These are phyloP conservation scores for Drosophila asahinai DNA, from an alignment of 1,140 invertebrate species.

Conservation along the genomic window DNA sequence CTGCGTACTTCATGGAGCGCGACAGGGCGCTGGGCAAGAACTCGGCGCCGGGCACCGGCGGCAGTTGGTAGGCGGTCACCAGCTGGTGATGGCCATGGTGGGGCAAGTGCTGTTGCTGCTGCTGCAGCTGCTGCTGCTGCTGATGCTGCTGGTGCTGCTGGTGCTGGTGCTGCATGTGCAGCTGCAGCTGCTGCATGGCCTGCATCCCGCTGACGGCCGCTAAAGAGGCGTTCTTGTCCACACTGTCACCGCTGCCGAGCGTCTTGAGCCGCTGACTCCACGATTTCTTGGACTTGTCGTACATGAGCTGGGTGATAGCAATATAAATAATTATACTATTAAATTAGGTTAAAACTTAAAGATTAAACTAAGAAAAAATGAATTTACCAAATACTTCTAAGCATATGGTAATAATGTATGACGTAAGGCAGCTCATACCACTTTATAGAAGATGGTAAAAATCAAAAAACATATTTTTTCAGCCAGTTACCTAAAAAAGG, in stretches of 20 bases:
- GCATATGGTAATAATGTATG: too few relatives aligned
- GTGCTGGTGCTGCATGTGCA: conserved; percentile 64
- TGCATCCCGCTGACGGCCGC: conserved; percentile 67
- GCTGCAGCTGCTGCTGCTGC: conserved; percentile 48
- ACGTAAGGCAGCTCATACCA: too few relatives aligned
- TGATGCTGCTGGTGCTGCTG: conserved; percentile 46
- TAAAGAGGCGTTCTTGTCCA: conserved; percentile 58
- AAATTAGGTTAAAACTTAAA: not conserved
- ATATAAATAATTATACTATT: conserved; percentile 3
- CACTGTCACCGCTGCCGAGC: conserved; percentile 81
- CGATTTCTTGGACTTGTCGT: conserved; percentile 86
- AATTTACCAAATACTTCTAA: not conserved
- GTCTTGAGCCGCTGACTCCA: conserved; percentile 85
- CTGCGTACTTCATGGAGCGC: conserved; percentile 93
- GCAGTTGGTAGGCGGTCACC: conserved; percentile 61
- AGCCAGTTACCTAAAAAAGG: not conserved
- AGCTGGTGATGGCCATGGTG: conserved; percentile 61
- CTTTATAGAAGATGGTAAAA: too few relatives aligned
- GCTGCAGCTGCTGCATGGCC: conserved; percentile 71
- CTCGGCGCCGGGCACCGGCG: conserved; percentile 63
- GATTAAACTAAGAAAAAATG: not conserved
- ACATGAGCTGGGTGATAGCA: conserved; percentile 67
- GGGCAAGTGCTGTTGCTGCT: conserved; percentile 58
- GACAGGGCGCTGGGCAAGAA: conserved; percentile 87
- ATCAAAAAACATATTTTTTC: too few relatives aligned